phyloP scores from a whole-genome alignment of 2,113 vertebrate genomes.

The Tychaedon coryphoeus region DNA sequence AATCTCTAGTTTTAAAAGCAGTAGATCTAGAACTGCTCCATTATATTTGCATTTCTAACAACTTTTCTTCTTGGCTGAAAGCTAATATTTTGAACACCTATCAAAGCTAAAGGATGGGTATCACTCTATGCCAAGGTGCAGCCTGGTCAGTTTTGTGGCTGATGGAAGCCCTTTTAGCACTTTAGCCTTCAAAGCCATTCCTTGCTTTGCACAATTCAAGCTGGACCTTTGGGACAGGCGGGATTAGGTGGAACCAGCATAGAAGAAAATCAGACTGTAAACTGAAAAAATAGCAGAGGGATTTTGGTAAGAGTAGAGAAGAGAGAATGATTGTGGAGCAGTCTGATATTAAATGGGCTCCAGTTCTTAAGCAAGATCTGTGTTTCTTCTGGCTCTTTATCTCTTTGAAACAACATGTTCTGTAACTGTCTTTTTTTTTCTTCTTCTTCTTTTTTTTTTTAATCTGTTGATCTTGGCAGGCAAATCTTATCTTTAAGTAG shows the following conservation, averaged over 20 bases:
- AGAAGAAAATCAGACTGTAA: background rate
- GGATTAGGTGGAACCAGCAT: background rate
- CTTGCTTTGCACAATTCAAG: background rate
- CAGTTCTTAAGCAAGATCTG: background rate
- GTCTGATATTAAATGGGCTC: background rate
- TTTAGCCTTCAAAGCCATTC: background rate
- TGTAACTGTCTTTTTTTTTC: background rate
- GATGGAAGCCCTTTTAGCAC: background rate
- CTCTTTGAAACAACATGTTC: background rate
- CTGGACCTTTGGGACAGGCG: background rate
- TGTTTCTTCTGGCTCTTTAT: background rate
- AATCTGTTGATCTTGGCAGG: background rate
- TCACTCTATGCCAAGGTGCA: background rate
- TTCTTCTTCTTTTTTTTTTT: background rate
- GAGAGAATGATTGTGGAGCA: background rate
- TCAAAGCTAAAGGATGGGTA: background rate
- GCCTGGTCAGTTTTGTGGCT: background rate
- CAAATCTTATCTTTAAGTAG: background rate
- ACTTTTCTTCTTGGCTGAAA: background rate
- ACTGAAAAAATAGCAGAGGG: background rate
- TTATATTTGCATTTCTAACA: background rate
- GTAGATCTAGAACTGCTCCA: background rate
- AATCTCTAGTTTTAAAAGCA: background rate
- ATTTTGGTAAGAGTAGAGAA: background rate
- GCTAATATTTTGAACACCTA: accelerated